phyloP scores from a whole-genome alignment of 2,113 vertebrate species.

The Xyliphius kryptos region DNA sequence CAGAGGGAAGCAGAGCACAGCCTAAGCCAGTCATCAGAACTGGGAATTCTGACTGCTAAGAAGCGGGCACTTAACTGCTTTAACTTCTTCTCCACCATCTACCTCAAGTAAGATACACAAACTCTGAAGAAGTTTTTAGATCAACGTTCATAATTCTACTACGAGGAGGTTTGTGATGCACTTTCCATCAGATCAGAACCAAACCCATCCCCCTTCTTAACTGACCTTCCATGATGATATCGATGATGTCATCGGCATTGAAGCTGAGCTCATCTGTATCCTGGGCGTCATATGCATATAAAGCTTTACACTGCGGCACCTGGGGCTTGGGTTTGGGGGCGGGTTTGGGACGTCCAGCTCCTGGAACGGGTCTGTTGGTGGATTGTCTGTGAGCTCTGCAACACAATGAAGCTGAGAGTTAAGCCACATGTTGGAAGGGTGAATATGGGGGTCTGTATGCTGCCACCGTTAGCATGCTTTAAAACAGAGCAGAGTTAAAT shows the following conservation, averaged over 20 bases:
- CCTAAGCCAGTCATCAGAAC: no score
- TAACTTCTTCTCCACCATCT: no score
- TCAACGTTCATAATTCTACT: no score
- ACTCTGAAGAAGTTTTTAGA: no score
- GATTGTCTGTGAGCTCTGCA: conserved; percentile 79
- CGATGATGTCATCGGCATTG: conserved; percentile 90
- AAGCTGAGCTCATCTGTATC: conserved; percentile 98
- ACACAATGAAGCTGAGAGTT: background rate
- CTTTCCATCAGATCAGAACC: no score
- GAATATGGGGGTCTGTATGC: background rate
- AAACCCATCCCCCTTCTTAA: no score
- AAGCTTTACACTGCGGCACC: conserved; percentile 90
- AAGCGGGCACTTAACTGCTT: no score
- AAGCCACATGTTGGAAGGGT: background rate
- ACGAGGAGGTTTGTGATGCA: no score
- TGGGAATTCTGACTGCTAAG: no score
- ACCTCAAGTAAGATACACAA: no score
- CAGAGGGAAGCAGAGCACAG: no score
- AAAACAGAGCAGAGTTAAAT: conserved; percentile 12
- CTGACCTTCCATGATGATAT: conserved; percentile 89
- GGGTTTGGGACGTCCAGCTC: conserved; percentile 88
- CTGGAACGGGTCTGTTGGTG: conserved; percentile 74
- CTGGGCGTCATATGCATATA: conserved; percentile 96
- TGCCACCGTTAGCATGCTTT: conserved; percentile 27
- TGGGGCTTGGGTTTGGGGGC: conserved; percentile 94